Conservation (phyloP, 53 echinoderm and acorn worm genomes). For the Glandiceps talaboti region DNA sequence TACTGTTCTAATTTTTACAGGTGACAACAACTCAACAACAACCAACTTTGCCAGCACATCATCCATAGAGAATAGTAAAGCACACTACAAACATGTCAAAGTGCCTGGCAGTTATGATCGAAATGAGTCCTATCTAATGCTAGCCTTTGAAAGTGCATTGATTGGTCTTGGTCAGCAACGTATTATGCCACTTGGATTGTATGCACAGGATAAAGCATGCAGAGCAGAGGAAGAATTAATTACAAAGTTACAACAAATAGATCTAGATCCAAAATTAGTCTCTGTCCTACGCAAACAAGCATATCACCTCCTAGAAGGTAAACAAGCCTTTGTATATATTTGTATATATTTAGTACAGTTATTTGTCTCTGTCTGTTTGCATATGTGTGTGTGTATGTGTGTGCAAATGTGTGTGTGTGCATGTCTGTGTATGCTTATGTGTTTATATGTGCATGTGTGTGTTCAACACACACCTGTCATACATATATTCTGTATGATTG, state of each 20-base stretch:
- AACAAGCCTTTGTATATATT: too few species aligned
- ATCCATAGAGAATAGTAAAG: background rate
- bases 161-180: constrained; percentile 93
- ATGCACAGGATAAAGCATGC: constrained; percentile 98
- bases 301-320: constrained; percentile 88
- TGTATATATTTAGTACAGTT: too few species aligned
- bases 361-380: too few species aligned
- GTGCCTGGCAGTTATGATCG: constrained; percentile 57
- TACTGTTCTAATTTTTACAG: background rate
- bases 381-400: too few species aligned
- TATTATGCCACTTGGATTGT: constrained; percentile 85
- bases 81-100: constrained; percentile 57
- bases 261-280: constrained; percentile 76
- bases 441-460: too few species aligned
- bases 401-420: too few species aligned
- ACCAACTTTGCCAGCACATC: background rate
- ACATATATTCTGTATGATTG: too few species aligned
- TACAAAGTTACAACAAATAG: constrained; percentile 75
- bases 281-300: constrained; percentile 88
- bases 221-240: constrained; percentile 93
- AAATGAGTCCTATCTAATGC: constrained; percentile 78
- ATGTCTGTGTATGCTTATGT: too few species aligned
- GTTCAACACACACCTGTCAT: too few species aligned
- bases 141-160: constrained; percentile 89
- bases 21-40: constrained; percentile 3